Evolutionary conservation across 1,140 invertebrate species (phyloP), one percentile per base, ranked within the genome.

Genomic region (Drosophila lini): DNA sequence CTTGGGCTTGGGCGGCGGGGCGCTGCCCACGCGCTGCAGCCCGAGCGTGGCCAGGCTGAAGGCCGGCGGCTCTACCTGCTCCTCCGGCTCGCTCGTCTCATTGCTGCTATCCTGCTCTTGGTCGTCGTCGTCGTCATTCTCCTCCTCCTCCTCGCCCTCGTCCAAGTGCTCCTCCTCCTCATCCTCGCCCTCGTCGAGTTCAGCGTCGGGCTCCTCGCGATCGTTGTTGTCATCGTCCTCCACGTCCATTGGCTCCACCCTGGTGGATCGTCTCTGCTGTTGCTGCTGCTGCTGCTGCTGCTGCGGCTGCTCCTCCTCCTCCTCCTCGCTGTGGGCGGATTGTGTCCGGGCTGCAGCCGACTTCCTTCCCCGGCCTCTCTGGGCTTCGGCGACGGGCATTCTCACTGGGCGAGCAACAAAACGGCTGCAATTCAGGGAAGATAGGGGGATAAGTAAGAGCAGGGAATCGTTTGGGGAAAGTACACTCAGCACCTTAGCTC

Each of bases 11-110:
- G 95, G 95, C 42, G 95, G 95, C 74, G 95, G 94, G 57, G 94
- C 94, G 13, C 96, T 95, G 11, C 96, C 96, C 45, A 97, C 96
- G 91, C 96, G 94, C 83, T 96, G 96, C 3, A 97, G 92, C 4
- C 96, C 96, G 42, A 97, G 93, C 65, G 95, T 95, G 41, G 96
- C 96, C 41, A 96, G 95, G 28, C 95, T 96, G 68, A 97, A 94
- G 22, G 95, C 94, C 41, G 94, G 95, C 32, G 94, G 94, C 65
- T 95, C 95, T 11, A 94, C 94, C 38, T 95, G 95, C 55, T 95
- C 95, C 62, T 86, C 83, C 5, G 57, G 47, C 0, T 78, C 84
- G 41, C 76, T 83, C 8, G 63, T 48, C 10, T 64, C 84, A 31
- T 88, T 89, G 44, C 84, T 89, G 32, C 80, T 83, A 95, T 62